A percentile compares a stretch with the other conserved stretches of the same genome.
Evolutionary conservation across 2,113 vertebrate species (phyloP).

Genomic region (Gavialis gangeticus): DNA sequence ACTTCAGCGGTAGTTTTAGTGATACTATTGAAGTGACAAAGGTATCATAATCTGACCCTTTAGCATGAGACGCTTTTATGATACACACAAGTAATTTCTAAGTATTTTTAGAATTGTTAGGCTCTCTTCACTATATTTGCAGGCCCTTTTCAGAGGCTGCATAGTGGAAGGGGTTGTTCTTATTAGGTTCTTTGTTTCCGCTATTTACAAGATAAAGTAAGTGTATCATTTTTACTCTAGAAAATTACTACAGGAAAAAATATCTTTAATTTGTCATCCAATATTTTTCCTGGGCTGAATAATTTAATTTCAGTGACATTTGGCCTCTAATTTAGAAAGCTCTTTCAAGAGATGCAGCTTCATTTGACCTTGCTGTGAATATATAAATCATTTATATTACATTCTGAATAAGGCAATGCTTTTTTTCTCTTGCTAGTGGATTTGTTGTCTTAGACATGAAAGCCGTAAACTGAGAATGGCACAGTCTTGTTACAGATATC

Average conservation of each 20-base stretch:
- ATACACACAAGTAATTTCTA: background rate
- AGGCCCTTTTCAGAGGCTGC: background rate
- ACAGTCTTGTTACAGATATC: background rate
- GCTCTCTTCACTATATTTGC: background rate
- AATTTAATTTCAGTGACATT: background rate
- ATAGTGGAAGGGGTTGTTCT: background rate
- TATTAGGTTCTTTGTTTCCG: background rate
- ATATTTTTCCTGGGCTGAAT: background rate
- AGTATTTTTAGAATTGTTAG: background rate
- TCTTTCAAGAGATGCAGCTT: background rate
- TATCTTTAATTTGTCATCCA: background rate
- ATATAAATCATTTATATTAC: background rate
- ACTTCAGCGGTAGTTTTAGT: too few relatives aligned
- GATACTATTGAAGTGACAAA: background rate
- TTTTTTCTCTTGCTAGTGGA: background rate
- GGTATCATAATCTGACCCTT: background rate
- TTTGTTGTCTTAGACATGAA: background rate
- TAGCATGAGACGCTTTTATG: background rate
- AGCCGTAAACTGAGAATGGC: background rate
- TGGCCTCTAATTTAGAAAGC: background rate
- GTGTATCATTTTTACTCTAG: background rate
- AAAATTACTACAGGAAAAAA: background rate
- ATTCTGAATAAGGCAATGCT: background rate
- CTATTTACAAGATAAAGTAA: background rate
- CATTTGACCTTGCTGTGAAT: background rate